Conservation (phyloP, 1,140 invertebrate genomes). For the Bombus waltoni region DNA sequence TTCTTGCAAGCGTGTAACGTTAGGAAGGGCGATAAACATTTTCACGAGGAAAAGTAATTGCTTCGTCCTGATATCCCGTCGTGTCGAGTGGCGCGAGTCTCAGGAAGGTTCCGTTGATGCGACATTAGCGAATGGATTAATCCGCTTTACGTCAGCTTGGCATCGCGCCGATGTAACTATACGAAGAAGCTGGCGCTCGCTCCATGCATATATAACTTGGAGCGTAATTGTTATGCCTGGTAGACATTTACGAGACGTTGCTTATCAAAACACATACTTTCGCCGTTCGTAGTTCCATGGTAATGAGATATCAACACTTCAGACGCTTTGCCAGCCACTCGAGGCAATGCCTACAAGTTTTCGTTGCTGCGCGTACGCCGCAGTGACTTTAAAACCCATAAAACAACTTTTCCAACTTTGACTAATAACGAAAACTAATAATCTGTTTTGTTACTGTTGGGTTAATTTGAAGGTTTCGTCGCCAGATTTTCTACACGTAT, state of each 20-base stretch:
- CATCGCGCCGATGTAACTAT: constrained; percentile 1
- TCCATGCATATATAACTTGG: not conserved
- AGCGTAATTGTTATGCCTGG: constrained; percentile 33
- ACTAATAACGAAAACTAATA: no score
- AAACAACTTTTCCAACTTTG: not conserved
- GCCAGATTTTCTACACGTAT: not conserved
- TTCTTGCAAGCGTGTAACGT: not conserved
- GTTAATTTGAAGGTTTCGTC: not conserved
- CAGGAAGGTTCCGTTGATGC: constrained; percentile 25
- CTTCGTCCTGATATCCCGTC: constrained; percentile 4
- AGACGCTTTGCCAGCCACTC: not conserved
- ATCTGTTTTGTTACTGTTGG: not conserved
- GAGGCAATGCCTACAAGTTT: not conserved
- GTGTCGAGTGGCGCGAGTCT: constrained; percentile 5
- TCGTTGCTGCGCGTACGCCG: no score
- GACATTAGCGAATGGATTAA: constrained; percentile 48
- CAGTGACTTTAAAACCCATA: not conserved
- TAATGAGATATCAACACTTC: constrained; percentile 36
- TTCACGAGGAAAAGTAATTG: constrained; percentile 31
- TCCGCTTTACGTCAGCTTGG: constrained; percentile 37
- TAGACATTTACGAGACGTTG: constrained; percentile 36
- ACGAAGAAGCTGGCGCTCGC: not conserved
- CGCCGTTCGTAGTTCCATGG: constrained; percentile 2
- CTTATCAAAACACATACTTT: constrained; percentile 47
- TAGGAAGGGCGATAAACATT: constrained; percentile 13